phyloP scores from a whole-genome alignment of 2,888 invertebrate genomes.

The Eremobia ochroleuca region DNA sequence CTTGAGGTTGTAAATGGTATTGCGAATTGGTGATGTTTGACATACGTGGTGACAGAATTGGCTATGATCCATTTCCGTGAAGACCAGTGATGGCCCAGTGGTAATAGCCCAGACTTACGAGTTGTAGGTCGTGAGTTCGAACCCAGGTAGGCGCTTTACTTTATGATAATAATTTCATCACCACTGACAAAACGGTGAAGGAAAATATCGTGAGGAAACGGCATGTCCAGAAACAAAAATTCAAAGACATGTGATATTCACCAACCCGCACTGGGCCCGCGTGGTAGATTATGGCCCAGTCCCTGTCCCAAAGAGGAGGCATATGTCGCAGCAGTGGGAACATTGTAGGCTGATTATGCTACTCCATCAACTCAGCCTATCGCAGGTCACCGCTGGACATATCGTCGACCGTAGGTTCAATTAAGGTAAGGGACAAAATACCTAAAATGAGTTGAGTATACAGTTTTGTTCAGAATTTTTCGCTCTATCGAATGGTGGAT shows the following conservation, averaged over 20 bases:
- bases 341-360: background rate
- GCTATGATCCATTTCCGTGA: slow-evolving; percentile 17
- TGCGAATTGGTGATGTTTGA: slow-evolving; percentile 25
- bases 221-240: background rate
- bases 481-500: too few relatives aligned
- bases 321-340: background rate
- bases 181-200: too few relatives aligned
- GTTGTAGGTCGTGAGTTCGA: background rate
- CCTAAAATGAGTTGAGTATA: too few relatives aligned
- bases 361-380: background rate
- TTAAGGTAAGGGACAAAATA: too few relatives aligned
- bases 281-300: background rate
- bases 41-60: background rate
- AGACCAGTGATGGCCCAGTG: background rate
- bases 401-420: too few relatives aligned
- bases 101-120: background rate
- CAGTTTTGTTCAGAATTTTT: too few relatives aligned
- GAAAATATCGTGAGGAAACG: background rate
- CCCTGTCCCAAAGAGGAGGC: background rate
- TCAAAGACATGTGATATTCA: background rate
- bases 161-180: background rate
- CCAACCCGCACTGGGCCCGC: background rate
- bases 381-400: background rate
- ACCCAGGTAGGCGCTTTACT: background rate
- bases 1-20: slow-evolving; percentile 39